A percentile compares a stretch with the other conserved stretches of the same genome.
Conservation (phyloP, 2,888 invertebrate species). For the Brachycybe producta region DNA sequence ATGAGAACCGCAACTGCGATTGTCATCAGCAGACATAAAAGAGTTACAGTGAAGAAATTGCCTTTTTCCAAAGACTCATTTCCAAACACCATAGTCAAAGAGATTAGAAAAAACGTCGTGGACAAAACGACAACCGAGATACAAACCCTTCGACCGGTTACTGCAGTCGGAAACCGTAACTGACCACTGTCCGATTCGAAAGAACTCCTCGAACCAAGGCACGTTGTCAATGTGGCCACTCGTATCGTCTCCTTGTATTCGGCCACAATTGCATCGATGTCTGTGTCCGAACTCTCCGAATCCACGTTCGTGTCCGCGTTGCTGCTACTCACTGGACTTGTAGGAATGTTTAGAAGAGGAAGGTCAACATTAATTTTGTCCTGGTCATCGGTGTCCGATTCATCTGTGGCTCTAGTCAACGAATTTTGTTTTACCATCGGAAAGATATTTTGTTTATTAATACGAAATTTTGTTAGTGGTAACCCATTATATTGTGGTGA, state of each 20-base stretch:
- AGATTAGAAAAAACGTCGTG: constrained; percentile 6
- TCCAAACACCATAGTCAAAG: constrained; percentile 12
- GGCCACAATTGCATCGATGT: constrained; percentile 23
- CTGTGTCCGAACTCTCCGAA: constrained; percentile 21
- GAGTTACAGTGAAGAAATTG: constrained; percentile 6
- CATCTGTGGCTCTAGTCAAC: not conserved
- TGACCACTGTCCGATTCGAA: not conserved
- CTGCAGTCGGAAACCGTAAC: constrained; percentile 20
- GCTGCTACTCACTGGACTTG: constrained; percentile 5
- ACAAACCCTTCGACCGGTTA: constrained; percentile 19
- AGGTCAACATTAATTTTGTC: not conserved
- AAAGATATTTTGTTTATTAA: constrained; percentile 13
- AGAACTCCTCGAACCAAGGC: constrained; percentile 12
- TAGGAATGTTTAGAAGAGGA: not conserved
- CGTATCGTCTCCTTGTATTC: constrained; percentile 23
- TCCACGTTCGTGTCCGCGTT: constrained; percentile 1
- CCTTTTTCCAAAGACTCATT: not conserved
- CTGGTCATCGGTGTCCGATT: not conserved
- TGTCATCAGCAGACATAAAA: constrained; percentile 13
- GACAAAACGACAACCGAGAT: constrained; percentile 18
- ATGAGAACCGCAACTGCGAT: constrained; percentile 20
- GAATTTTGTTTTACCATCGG: constrained; percentile 16
- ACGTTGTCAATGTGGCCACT: constrained; percentile 21
- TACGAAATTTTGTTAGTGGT: not conserved
- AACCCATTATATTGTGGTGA: not conserved